Evolutionary conservation across 2,113 vertebrate species (phyloP).

Genomic region (Anolis sagrei): DNA sequence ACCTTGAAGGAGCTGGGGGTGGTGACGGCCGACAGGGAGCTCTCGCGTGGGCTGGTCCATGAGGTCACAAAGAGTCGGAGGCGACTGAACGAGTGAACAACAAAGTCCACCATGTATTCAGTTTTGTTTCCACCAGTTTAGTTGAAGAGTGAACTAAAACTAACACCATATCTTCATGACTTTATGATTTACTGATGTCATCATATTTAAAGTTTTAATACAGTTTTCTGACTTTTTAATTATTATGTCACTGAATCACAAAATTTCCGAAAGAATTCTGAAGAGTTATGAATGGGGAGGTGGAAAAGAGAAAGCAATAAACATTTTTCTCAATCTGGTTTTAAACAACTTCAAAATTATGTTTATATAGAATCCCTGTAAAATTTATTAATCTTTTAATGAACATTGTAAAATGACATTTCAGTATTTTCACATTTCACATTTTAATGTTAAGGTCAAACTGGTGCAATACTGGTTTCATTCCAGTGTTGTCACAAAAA

Average conservation of each 20-base stretch:
- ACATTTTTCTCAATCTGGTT: constrained; percentile 55
- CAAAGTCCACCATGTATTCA: too few relatives aligned
- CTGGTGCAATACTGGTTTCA: too few relatives aligned
- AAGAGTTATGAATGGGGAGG: constrained; percentile 44
- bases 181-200: constrained; percentile 52
- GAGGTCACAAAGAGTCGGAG: too few relatives aligned
- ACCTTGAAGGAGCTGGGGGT: too few relatives aligned
- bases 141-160: constrained; percentile 51
- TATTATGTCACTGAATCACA: constrained; percentile 53
- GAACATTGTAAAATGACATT: constrained; percentile 14
- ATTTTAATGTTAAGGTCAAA: not conserved
- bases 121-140: constrained; percentile 39
- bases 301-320: constrained; percentile 61
- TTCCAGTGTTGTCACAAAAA: too few relatives aligned
- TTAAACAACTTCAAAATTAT: constrained; percentile 55
- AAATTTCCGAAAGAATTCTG: constrained; percentile 37
- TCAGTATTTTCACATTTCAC: constrained; percentile 39
- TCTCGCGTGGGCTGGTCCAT: too few relatives aligned
- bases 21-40: too few relatives aligned
- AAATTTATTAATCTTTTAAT: constrained; percentile 53
- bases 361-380: constrained; percentile 45
- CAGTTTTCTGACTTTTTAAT: constrained; percentile 46
- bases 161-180: constrained; percentile 30
- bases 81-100: too few relatives aligned
- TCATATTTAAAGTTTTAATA: constrained; percentile 57